phyloP scores from a whole-genome alignment of 2,113 vertebrate species.

The Uria aalge region DNA sequence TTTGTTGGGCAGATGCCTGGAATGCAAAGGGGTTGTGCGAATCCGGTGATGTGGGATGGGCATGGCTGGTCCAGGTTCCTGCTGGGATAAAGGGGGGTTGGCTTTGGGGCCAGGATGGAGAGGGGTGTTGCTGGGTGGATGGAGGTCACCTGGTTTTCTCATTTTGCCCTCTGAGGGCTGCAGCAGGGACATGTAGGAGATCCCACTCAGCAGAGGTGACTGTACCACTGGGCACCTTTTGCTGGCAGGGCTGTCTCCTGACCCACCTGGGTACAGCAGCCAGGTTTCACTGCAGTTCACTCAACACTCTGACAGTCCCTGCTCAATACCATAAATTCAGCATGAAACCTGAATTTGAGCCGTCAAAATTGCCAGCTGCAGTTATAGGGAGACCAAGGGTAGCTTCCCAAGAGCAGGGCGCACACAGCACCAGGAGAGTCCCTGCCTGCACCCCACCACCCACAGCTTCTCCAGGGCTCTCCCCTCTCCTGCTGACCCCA shows the following conservation, averaged over 20 bases:
- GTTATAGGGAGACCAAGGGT: background rate
- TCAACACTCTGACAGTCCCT: background rate
- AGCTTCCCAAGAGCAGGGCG: background rate
- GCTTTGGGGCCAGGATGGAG: background rate
- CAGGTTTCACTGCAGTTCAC: background rate
- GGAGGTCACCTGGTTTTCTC: background rate
- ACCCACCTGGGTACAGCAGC: background rate
- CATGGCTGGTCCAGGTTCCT: background rate
- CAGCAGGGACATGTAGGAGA: fast-evolving
- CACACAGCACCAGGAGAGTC: no score
- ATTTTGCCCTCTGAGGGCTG: background rate
- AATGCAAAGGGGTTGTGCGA: fast-evolving
- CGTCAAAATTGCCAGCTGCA: background rate
- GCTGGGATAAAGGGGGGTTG: background rate
- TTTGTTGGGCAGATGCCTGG: background rate
- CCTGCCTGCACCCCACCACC: background rate
- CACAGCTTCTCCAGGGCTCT: background rate
- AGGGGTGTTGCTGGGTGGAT: background rate
- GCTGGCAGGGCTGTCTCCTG: background rate
- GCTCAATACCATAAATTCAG: background rate
- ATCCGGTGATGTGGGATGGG: background rate
- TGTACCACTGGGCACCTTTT: background rate
- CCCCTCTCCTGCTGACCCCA: background rate
- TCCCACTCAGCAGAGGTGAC: background rate
- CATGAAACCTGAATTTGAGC: background rate